phyloP scores from a whole-genome alignment of 2,797 vertebrate genomes.

The Gouania willdenowi region DNA sequence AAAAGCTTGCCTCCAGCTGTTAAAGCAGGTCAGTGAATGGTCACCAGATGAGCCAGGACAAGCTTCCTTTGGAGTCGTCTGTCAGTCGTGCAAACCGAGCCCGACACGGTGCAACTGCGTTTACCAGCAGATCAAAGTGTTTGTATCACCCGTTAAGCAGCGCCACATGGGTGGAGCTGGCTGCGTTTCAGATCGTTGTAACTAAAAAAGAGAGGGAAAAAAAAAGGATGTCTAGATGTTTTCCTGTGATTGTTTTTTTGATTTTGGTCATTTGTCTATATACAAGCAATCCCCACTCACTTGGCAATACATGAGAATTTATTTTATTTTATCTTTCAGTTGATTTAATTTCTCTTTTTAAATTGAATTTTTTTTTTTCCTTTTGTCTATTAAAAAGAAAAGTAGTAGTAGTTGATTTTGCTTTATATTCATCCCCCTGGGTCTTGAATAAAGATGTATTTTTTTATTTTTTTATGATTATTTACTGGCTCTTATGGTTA shows the following conservation, averaged over 20 bases:
- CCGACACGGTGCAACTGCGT: slow-evolving; percentile 2
- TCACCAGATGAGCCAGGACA: slow-evolving; percentile 38
- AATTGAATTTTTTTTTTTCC: too few relatives aligned
- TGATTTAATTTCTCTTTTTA: too few relatives aligned
- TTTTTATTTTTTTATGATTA: too few relatives aligned
- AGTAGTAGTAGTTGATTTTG: too few relatives aligned
- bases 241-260: slow-evolving; percentile 32
- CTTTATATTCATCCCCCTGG: too few relatives aligned
- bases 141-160: slow-evolving; percentile 2
- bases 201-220: background rate
- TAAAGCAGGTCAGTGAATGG: slow-evolving; percentile 41
- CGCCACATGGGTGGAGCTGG: slow-evolving; percentile 23
- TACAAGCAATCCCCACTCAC: slow-evolving; percentile 3
- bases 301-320: too few relatives aligned
- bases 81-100: slow-evolving; percentile 44
- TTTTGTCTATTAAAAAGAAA: too few relatives aligned
- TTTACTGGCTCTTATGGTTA: too few relatives aligned
- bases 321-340: too few relatives aligned
- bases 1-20: slow-evolving; percentile 38
- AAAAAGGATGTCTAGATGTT: slow-evolving; percentile 1
- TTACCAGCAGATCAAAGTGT: slow-evolving; percentile 10
- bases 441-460: too few relatives aligned
- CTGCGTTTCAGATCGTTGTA: slow-evolving; percentile 3
- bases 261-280: slow-evolving; percentile 6
- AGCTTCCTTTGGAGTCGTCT: slow-evolving; percentile 32